Conservation (phyloP, 1,140 invertebrate species). For the Brachionus manjavacas region DNA sequence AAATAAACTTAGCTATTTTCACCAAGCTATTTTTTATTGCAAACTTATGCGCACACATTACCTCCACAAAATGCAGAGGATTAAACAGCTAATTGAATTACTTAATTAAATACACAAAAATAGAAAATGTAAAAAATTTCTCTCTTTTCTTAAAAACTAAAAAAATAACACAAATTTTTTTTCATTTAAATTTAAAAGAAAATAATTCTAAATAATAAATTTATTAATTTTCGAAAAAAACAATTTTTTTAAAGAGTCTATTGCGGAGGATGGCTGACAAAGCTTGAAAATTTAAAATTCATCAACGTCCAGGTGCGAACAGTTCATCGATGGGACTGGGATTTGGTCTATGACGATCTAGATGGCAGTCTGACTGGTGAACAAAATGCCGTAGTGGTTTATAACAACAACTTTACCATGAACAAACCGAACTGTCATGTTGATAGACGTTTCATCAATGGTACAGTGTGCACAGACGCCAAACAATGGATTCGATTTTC, state of each 20-base stretch:
- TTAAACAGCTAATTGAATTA: no score
- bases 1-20: no score
- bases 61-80: no score
- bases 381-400: neutral
- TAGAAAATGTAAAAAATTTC: no score
- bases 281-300: neutral
- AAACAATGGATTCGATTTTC: conserved; percentile 30
- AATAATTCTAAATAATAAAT: no score
- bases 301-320: neutral
- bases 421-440: neutral
- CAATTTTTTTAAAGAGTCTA: neutral
- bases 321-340: conserved; percentile 31
- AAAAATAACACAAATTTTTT: no score
- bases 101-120: no score
- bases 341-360: neutral
- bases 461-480: neutral
- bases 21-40: no score
- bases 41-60: no score
- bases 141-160: no score
- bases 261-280: conserved; percentile 30
- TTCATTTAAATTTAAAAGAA: no score
- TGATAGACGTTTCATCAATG: neutral
- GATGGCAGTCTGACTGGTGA: conserved; percentile 14
- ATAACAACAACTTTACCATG: conserved; percentile 4
- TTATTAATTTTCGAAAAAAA: no score